phyloP scores from a whole-genome alignment of 2,888 invertebrate species.

The Andrena flavipes region DNA sequence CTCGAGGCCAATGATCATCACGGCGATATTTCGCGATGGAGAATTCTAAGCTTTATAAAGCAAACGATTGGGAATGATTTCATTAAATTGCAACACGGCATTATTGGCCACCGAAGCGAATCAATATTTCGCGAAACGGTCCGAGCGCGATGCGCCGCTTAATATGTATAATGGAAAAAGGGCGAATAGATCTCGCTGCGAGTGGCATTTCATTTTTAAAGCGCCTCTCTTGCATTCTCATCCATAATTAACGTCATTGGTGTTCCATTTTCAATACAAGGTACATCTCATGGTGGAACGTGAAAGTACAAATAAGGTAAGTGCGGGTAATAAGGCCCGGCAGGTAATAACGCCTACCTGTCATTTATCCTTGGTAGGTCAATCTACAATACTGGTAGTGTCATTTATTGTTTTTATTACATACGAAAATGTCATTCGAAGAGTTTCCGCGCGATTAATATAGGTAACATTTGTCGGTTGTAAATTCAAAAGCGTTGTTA shows the following conservation, averaged over 20 bases:
- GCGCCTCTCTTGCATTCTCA: background rate
- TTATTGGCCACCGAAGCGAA: slow-evolving; percentile 12
- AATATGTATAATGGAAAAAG: background rate
- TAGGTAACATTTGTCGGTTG: no score
- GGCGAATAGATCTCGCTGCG: background rate
- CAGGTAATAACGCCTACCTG: no score
- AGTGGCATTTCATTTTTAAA: slow-evolving; percentile 9
- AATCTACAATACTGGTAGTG: no score
- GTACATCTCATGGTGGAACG: no score
- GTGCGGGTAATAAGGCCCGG: no score
- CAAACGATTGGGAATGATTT: slow-evolving; percentile 9
- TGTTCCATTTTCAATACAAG: background rate
- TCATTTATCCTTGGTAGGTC: no score
- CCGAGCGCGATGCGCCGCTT: background rate
- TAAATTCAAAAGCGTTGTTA: no score
- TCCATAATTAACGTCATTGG: background rate
- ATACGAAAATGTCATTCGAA: no score
- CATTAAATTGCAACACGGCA: slow-evolving; percentile 19
- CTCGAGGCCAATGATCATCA: slow-evolving; percentile 1
- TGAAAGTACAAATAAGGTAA: no score
- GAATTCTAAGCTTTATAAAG: slow-evolving; percentile 5
- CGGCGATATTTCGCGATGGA: slow-evolving; percentile 12
- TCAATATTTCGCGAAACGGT: slow-evolving; percentile 22
- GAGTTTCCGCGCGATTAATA: no score
- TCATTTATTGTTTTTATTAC: no score